phyloP scores from a whole-genome alignment of 2,888 invertebrate genomes.

The Rotaria sp. region DNA sequence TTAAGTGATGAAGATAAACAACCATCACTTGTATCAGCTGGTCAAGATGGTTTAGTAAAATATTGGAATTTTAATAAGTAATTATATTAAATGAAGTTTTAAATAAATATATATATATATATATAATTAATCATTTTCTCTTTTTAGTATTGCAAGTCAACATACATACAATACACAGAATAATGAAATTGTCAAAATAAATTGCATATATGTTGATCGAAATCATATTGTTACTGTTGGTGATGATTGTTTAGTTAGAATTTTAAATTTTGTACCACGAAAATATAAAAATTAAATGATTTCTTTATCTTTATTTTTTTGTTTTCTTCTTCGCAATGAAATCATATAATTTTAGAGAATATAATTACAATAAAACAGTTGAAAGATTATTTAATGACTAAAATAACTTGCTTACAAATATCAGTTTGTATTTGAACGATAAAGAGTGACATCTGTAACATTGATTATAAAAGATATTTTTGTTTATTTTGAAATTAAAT shows the following conservation, averaged over 20 bases:
- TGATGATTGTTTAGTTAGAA: neutral
- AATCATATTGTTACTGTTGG: neutral
- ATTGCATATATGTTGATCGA: neutral
- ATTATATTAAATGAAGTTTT: neutral
- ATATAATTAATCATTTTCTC: too few relatives aligned
- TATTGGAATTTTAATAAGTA: constrained; percentile 46
- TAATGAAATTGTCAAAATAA: neutral
- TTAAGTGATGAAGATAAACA: constrained; percentile 44
- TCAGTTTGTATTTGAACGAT: too few relatives aligned
- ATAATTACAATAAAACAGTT: too few relatives aligned
- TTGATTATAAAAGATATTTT: neutral
- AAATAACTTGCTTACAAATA: too few relatives aligned
- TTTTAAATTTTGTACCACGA: neutral
- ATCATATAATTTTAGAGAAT: too few relatives aligned
- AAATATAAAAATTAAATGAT: neutral
- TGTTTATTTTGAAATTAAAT: neutral
- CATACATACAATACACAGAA: neutral
- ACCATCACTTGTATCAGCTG: constrained; percentile 49
- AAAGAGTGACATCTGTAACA: neutral
- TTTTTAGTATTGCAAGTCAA: neutral
- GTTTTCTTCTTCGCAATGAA: too few relatives aligned
- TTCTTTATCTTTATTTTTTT: neutral
- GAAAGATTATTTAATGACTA: too few relatives aligned
- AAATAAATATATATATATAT: too few relatives aligned
- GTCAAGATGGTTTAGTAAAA: constrained; percentile 49